These are phyloP conservation scores for Contarinia nasturtii DNA, from an alignment of 1,140 invertebrate species.

Conservation along the genomic window DNA sequence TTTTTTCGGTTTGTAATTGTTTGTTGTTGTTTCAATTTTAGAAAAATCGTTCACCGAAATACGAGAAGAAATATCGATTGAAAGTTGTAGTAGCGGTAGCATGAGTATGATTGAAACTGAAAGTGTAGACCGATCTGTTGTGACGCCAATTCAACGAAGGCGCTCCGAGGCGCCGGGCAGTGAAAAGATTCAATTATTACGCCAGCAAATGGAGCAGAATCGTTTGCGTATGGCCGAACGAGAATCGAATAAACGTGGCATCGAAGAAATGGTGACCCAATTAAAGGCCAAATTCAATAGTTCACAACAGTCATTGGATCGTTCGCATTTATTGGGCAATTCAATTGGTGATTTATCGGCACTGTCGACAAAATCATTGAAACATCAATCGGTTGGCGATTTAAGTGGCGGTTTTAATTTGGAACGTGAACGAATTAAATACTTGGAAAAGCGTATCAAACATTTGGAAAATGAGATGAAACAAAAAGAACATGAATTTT, in stretches of 20 bases:
- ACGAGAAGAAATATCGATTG: not conserved
- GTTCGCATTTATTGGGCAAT: conserved; percentile 17
- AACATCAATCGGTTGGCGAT: conserved; percentile 12
- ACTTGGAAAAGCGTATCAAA: conserved; percentile 14
- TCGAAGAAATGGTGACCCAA: conserved; percentile 25
- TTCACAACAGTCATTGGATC: conserved; percentile 18
- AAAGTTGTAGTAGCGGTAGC: no score
- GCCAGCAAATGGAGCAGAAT: conserved; percentile 29
- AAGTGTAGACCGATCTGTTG: not conserved
- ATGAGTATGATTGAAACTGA: not conserved
- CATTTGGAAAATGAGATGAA: conserved; percentile 17
- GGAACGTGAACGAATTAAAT: conserved; percentile 13
- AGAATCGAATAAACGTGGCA: conserved; percentile 23
- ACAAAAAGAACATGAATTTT: conserved; percentile 12
- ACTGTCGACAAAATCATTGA: conserved; percentile 3
- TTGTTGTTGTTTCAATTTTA: not conserved
- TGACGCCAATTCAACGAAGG: not conserved
- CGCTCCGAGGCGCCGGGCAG: conserved; percentile 18
- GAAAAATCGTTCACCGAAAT: not conserved
- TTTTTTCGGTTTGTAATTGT: not conserved
- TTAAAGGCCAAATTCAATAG: conserved; percentile 25
- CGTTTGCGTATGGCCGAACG: conserved; percentile 24
- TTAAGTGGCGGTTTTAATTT: conserved; percentile 8
- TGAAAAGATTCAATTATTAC: conserved; percentile 27
- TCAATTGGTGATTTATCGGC: conserved; percentile 19